These are phyloP conservation scores for Polyommatus iphigenia DNA, from an alignment of 2,888 invertebrate species.

Conservation along the genomic window DNA sequence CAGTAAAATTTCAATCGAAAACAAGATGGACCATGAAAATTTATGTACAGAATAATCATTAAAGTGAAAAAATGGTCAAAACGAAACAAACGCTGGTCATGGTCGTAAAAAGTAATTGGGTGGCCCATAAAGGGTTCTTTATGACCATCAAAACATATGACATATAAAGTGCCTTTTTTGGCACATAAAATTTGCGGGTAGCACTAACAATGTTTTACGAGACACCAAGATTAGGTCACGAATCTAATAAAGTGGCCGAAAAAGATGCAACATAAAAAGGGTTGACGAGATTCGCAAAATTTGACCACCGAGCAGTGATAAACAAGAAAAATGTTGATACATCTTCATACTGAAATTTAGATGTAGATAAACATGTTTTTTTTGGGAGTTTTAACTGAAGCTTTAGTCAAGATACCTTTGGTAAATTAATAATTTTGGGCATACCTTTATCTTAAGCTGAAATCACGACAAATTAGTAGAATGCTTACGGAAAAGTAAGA, in stretches of 20 bases:
- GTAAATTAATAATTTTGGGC: no score
- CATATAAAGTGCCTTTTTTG: constrained; percentile 65
- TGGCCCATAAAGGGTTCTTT: constrained; percentile 75
- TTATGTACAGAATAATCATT: constrained; percentile 29
- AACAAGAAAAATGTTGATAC: neutral
- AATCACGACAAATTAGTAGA: no score
- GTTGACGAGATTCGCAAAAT: neutral
- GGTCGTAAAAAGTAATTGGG: constrained; percentile 78
- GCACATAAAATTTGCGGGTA: constrained; percentile 40
- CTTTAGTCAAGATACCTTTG: no score
- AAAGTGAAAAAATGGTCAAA: constrained; percentile 28
- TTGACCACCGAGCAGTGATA: neutral
- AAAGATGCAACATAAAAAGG: constrained; percentile 19
- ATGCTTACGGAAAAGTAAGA: no score
- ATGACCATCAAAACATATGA: constrained; percentile 69
- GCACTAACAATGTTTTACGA: constrained; percentile 33
- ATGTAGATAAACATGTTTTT: no score
- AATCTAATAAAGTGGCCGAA: constrained; percentile 15
- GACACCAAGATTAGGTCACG: constrained; percentile 34
- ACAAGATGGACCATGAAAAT: constrained; percentile 30
- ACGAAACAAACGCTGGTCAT: constrained; percentile 55
- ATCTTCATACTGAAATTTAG: no score
- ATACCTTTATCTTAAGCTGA: no score
- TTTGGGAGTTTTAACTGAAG: no score
- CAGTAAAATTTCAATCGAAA: constrained; percentile 30